Base-by-base conservation (phyloP, 2,113 vertebrate species). In the Misgurnus mizolepis region DNA sequence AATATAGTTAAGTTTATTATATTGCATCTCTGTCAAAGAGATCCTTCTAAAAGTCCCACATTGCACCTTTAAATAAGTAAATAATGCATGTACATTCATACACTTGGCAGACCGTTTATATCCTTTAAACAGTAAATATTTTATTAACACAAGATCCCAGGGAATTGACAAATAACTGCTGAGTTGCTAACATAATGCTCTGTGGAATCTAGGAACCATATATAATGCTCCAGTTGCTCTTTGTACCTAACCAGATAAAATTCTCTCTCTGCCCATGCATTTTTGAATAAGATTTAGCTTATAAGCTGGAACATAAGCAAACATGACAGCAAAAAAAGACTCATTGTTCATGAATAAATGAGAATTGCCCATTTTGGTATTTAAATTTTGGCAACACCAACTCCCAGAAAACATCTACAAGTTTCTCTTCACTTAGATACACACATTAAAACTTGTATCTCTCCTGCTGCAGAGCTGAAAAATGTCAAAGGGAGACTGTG, bases 401-500 rank as follows among this genome's bases (percentile, higher is more conserved):
- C 87, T 92, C 89, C 91, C 89, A 90, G 87, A 88, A 53, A 92
- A 89, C 88, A 88, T 90, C 90, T 45, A 11, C 3, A 14, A 89
- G 90, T 88, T 89, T 89, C 90, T 87, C 86, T 86, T 90, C 89
- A 80, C 91, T 91, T 90, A 92, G 92, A 86, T 88, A 65, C 73
- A 60, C 62, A 58, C 71, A 72, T 68, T 76, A 64, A 80, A 78
- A 85, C 88, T 85, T 88, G 90, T 89, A 89, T 92, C 89, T 89
- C 86, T 86, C 78, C 88, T 89, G 87, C 88, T 89, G 87, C 89
- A 84, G 78, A 76, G 18, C 76, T 75, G 80, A 67, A 81, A 81
- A 82, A 81, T 76, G 74, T 83, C 72, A 85, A 82, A 80, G 73
- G 83, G 88, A 91, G 83, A 88, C 88, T 87, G 85, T 86, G 87